Evolutionary conservation across 1,140 invertebrate species (phyloP).

Genomic region (Oedothorax gibbosus): DNA sequence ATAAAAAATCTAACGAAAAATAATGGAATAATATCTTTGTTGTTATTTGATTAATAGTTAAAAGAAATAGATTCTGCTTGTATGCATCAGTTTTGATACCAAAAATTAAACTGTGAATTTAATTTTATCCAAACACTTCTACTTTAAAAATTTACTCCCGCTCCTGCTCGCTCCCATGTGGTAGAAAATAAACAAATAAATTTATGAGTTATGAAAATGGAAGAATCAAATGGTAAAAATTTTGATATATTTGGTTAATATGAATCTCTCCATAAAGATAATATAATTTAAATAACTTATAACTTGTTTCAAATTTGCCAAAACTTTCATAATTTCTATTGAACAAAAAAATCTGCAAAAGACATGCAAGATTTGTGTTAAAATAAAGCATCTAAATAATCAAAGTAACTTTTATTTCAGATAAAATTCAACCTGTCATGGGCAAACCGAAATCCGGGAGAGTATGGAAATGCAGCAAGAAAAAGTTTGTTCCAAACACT

Average conservation of each 20-base stretch:
- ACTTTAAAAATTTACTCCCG: too few relatives aligned
- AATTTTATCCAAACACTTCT: too few relatives aligned
- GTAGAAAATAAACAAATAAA: too few relatives aligned
- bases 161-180: too few relatives aligned
- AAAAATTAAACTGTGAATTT: too few relatives aligned
- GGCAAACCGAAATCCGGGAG: slow-evolving; percentile 41
- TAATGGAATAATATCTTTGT: too few relatives aligned
- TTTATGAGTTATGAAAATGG: too few relatives aligned
- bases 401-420: background rate
- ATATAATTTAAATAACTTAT: background rate
- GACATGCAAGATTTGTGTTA: background rate
- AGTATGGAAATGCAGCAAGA: slow-evolving; percentile 41
- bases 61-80: too few relatives aligned
- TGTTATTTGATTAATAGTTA: too few relatives aligned
- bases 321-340: background rate
- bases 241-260: background rate
- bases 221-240: too few relatives aligned
- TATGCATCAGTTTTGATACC: too few relatives aligned
- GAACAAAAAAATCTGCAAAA: background rate
- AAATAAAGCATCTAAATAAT: background rate
- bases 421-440: slow-evolving; percentile 16
- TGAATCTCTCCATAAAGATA: background rate
- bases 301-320: background rate
- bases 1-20: too few relatives aligned
- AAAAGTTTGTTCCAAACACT: background rate